Evolutionary conservation across 2,113 vertebrate species (phyloP), one percentile per base, ranked within the genome.

Genomic region (Alaudala cheleensis): DNA sequence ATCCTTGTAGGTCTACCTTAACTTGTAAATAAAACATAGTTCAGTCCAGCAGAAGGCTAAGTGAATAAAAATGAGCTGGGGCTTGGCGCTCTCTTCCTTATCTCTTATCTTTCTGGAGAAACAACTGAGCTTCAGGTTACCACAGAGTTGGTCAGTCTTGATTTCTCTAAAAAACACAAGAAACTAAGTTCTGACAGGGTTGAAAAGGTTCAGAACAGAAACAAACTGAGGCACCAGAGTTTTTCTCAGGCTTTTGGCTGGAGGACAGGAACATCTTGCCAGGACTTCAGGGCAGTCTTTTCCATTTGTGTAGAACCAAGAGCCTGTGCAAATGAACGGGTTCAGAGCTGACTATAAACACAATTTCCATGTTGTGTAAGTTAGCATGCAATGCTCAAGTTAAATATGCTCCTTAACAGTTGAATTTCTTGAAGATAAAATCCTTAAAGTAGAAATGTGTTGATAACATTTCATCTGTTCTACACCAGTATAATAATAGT

Each of bases 41-140:
- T 67, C n/a, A 65, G 33, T 12, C 47, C 42, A 86, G 79, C 50
- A 88, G 71, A 80, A 79, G 17, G 31, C 11, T 31, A 12, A 37
- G 6, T 37, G 39, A 70, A 56, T 54, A 54, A 47, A 86, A 70
- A 40, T 26, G 9, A 40, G 3, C 6, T 70, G 7, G 26, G 39
- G 2, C 0, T 3, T 19, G 25, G 11, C 18, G 6, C 5, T 34
- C 4, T 51, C 50, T 81, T 34, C 26, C 7, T 57, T 49, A 2
- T 17, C n/a, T 53, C 14, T 61, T 61, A 5, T 19, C 62, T 81
- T 90, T 39, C 28, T 67, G 7, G 44, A 40, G 42, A 71, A 58
- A 58, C n/a, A 89, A 50, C 26, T 39, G 22, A 83, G 28, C 33
- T 50, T 34, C 42, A 62, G 77, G 29, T 86, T 57, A 51, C 20